A percentile compares a stretch with the other conserved stretches of the same genome.
Conservation (phyloP, 64 coral and sea anemone species). For the Exaiptasia diaphana region DNA sequence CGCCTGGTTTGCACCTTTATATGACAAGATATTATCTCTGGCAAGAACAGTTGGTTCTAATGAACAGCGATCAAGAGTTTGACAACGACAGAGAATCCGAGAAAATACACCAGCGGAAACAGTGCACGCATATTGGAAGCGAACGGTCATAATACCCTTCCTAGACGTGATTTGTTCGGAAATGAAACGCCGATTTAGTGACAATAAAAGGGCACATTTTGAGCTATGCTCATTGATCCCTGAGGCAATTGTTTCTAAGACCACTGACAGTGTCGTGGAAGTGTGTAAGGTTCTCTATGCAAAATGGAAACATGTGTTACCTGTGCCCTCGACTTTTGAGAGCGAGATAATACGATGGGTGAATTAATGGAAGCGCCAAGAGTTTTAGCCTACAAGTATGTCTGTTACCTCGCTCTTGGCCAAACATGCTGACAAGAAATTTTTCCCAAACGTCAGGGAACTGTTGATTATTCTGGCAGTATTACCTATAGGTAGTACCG, state of each 20-base stretch:
- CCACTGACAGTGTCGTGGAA: slow-evolving; percentile 10
- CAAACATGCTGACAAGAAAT: slow-evolving; percentile 51
- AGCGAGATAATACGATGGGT: slow-evolving; percentile 32
- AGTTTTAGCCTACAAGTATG: slow-evolving; percentile 7
- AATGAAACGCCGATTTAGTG: slow-evolving; percentile 19
- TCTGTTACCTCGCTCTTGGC: slow-evolving; percentile 40
- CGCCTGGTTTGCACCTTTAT: slow-evolving; percentile 33
- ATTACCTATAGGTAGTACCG: slow-evolving; percentile 35
- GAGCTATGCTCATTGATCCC: slow-evolving; percentile 50
- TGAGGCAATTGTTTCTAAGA: slow-evolving; percentile 13
- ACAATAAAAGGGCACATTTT: slow-evolving; percentile 48
- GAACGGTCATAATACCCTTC: slow-evolving; percentile 26
- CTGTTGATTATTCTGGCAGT: slow-evolving; percentile 32
- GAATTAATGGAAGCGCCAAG: slow-evolving; percentile 42
- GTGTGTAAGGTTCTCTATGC: slow-evolving; percentile 39
- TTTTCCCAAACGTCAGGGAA: slow-evolving; percentile 50
- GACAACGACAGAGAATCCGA: slow-evolving; percentile 20
- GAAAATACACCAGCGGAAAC: slow-evolving; percentile 35
- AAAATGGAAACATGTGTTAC: slow-evolving; percentile 63
- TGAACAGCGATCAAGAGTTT: slow-evolving; percentile 45
- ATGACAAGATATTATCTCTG: slow-evolving; percentile 30
- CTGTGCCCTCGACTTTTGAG: slow-evolving; percentile 42
- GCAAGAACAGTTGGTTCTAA: slow-evolving; percentile 3
- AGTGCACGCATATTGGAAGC: slow-evolving; percentile 37
- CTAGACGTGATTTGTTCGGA: slow-evolving; percentile 26